Base-by-base conservation (phyloP, 2,888 invertebrate species). In the Dorcus parallelipipedus region DNA sequence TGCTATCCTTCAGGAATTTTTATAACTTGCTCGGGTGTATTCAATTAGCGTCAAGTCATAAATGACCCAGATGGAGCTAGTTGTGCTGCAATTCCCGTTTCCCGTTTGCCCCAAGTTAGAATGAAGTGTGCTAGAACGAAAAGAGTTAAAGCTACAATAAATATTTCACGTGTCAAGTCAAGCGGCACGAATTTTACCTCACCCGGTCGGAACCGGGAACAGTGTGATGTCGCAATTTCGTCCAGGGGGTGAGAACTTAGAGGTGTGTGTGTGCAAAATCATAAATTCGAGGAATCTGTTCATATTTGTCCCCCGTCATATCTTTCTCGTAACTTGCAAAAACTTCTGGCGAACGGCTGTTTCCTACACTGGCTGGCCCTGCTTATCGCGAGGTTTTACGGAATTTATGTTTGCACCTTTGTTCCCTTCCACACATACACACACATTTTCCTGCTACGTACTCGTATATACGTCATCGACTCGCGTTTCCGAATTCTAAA, bases 131-230 rank as follows among this genome's bases (percentile, higher is more conserved):
- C 56, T 65, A 69, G 68, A 71, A 69, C 70, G 71, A 70, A 69
- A 58, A 56, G 61, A 61, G 61, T 73, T 73, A 72, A 69, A 64
- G 69, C 69, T 63, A 26, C 68, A 64, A 70, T 74, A 74, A 74
- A 74, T 74, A 72, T 73, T 70, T 73, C 74, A 74, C 61, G 57
- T 69, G 73, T 73, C 74, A 73, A 61, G 71, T 70, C 69, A 73
- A 73, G 72, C 66, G 62, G 67, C 64, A 67, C 68, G 71, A 69
- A 69, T 68, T 66, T 69, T 67, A 26, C 26, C 26, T 65, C 67
- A 68, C 65, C 63, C 60, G 54, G 49, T 9, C 47, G 8, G 38
- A 17, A 42, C 17, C 9, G 26, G 14, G 14, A 45, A 20, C 45
- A 45, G 14, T 14, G 17, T 45, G 53, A 33, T 45, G 45, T 53